Evolutionary conservation across 92 coral and sea anemone species (phyloP).

Genomic region (Porites evermanni): DNA sequence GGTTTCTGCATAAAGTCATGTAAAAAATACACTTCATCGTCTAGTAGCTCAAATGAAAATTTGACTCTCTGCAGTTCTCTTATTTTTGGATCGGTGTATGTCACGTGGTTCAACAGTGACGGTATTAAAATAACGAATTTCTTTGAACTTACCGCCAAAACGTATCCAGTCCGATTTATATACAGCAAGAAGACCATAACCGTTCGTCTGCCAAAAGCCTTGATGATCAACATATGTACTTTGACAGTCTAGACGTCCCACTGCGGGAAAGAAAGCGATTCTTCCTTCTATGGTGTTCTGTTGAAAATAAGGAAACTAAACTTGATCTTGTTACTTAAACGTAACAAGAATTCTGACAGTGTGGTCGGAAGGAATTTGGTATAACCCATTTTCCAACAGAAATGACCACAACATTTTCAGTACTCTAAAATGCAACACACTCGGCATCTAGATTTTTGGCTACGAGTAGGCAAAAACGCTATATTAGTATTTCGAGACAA

Average conservation of each 20-base stretch:
- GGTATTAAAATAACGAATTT: neutral
- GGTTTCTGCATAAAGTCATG: too few relatives aligned
- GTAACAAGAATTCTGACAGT: too few relatives aligned
- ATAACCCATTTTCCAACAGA: neutral
- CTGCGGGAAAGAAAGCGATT: constrained; percentile 29
- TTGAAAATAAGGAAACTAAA: neutral
- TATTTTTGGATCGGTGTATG: too few relatives aligned
- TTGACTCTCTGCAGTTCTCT: too few relatives aligned
- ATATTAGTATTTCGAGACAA: too few relatives aligned
- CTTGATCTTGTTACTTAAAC: neutral
- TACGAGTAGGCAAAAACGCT: too few relatives aligned
- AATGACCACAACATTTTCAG: neutral
- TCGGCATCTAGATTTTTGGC: too few relatives aligned
- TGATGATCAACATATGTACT: constrained; percentile 11
- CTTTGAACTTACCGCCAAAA: constrained; percentile 34
- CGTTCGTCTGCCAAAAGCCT: constrained; percentile 34
- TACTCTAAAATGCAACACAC: too few relatives aligned
- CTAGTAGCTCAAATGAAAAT: too few relatives aligned
- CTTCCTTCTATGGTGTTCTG: constrained; percentile 44
- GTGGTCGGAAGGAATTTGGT: too few relatives aligned
- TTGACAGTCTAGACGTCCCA: constrained; percentile 34
- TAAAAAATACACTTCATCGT: too few relatives aligned
- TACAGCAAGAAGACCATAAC: constrained; percentile 29
- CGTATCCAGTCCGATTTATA: constrained; percentile 50
- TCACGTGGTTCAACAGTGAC: too few relatives aligned